Percentiles rank a stretch among this genome's conserved stretches.
Conservation (phyloP, 2,797 vertebrate species). For the Triplophysa bombifrons region DNA sequence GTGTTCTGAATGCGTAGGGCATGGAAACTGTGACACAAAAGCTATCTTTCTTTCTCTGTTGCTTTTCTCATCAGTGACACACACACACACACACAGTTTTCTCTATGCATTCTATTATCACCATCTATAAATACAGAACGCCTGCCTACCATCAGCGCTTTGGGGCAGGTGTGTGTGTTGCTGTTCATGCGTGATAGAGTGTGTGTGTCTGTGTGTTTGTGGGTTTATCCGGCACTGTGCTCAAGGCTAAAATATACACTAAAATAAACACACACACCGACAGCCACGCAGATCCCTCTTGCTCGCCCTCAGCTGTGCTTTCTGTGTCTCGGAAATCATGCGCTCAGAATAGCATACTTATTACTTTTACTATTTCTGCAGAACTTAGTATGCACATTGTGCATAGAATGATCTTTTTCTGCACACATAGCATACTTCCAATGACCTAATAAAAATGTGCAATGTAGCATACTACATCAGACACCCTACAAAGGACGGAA, state of each 20-base stretch:
- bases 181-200: slow-evolving; percentile 2
- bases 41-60: slow-evolving; percentile 13
- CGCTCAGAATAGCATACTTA: background rate
- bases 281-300: background rate
- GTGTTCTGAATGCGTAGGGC: background rate
- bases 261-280: slow-evolving; percentile 12
- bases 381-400: background rate
- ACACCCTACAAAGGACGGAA: too few relatives aligned
- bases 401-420: background rate
- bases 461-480: background rate
- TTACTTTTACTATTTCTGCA: background rate
- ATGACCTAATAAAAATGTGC: background rate
- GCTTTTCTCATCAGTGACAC: slow-evolving; percentile 9
- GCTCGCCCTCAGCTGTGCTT: background rate
- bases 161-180: slow-evolving; percentile 24
- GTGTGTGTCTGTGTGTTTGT: slow-evolving; percentile 22
- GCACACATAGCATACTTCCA: background rate
- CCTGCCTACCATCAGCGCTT: slow-evolving; percentile 23
- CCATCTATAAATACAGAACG: slow-evolving; percentile 24
- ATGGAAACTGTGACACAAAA: slow-evolving; percentile 31
- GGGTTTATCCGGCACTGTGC: background rate
- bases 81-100: slow-evolving; percentile 9
- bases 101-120: slow-evolving; percentile 25
- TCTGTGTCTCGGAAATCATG: background rate
- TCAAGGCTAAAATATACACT: background rate